Base-by-base conservation (phyloP, 1,140 invertebrate species). In the Dryas iulia region DNA sequence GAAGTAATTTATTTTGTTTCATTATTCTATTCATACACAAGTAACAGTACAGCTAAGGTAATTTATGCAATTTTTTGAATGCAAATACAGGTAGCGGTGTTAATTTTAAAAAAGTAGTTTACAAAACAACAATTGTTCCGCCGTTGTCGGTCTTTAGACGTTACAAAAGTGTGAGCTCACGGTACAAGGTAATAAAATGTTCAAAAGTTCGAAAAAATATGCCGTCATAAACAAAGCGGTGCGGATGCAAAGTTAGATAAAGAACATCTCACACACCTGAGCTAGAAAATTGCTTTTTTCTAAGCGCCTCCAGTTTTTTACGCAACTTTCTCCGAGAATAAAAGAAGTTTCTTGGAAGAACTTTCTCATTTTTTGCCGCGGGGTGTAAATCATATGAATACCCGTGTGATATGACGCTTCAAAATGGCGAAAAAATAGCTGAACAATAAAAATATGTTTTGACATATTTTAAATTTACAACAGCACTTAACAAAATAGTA, bases 241-340 rank as follows among this genome's bases (percentile, higher is more conserved):
- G 89, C 87, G 87, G 89, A 91, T 90, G 89, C 84, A 90, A 91
- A 91, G 83, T 91, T 89, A 91, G 89, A 91, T 91, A 91, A 91
- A 90, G 87, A 90, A 90, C 87, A 89, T 91, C 89, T 86, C 82
- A 90, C 86, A 90, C 87, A 91, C 89, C 89, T 91, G 89, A 90
- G 89, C 87, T 91, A 90, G 89, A 81, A 91, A 90, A 91, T 91
- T 91, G 89, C 87, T 90, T 91, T 91, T 91, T 91, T 91, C 87
- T 89, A 88, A 90, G 85, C 87, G 84, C 84, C 86, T 86, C 81
- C 83, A 89, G 82, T 89, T 91, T 89, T 90, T 90, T 91, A 91
- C 89, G 82, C 82, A 91, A 91, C 89, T 91, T 91, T 91, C 89
- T 87, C 87, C 78, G 73, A 78, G 83, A 86, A 91, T 89, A 90